Conservation (phyloP, 2,888 invertebrate genomes). For the Ashinkailepas kermadecensis region DNA sequence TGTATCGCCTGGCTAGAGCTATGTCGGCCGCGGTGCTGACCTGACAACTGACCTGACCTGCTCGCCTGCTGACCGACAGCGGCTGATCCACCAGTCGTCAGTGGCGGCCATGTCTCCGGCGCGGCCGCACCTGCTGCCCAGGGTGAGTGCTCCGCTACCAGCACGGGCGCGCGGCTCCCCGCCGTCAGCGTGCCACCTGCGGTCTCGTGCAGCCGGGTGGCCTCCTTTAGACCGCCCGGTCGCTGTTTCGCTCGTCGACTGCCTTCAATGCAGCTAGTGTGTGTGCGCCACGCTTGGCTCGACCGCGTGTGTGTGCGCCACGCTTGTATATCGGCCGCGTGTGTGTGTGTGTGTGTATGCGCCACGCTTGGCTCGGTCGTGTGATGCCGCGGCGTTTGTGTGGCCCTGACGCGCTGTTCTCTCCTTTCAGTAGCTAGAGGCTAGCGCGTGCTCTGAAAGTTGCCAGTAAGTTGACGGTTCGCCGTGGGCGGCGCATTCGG, state of each 20-base stretch:
- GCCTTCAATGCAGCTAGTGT: no score
- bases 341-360: not conserved
- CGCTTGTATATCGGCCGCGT: no score
- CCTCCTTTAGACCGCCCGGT: no score
- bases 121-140: not conserved
- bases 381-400: not conserved
- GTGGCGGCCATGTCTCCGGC: not conserved
- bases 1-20: no score
- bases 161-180: not conserved
- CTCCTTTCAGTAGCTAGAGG: conserved; percentile 18
- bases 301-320: no score
- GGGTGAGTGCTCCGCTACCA: not conserved
- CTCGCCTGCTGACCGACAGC: not conserved
- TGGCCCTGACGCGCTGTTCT: not conserved
- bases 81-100: conserved; percentile 16
- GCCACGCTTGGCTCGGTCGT: not conserved
- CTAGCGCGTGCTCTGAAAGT: conserved; percentile 18
- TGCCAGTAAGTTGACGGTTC: not conserved
- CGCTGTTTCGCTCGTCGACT: no score
- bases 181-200: not conserved
- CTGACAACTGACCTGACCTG: no score
- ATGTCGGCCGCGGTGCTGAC: no score
- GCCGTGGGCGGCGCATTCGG: no score
- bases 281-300: no score
- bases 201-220: not conserved